Percentiles rank a stretch among this genome's conserved stretches.
Evolutionary conservation across 2,113 vertebrate species (phyloP).

Genomic region (Mastomys natalensis): DNA sequence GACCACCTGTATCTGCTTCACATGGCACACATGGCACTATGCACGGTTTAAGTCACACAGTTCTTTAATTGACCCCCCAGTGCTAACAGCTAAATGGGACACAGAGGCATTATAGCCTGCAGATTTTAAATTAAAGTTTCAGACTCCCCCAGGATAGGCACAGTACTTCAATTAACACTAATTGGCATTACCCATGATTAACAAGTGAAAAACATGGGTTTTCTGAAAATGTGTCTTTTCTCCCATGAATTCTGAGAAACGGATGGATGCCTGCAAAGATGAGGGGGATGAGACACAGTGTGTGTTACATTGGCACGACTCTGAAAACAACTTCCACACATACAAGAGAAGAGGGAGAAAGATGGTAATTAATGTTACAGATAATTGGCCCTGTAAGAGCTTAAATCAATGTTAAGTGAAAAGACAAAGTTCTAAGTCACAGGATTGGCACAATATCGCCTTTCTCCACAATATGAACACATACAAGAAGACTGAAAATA

Average conservation of each 20-base stretch:
- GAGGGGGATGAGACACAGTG: not conserved
- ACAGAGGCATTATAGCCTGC: not conserved
- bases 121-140: constrained; percentile 73
- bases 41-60: not conserved
- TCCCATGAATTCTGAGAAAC: constrained; percentile 20
- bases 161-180: constrained; percentile 55
- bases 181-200: constrained; percentile 51
- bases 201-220: constrained; percentile 46
- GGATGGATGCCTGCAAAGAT: not conserved
- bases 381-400: not conserved
- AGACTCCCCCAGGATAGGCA: constrained; percentile 35
- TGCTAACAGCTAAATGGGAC: constrained; percentile 42
- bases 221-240: constrained; percentile 47
- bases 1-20: not conserved
- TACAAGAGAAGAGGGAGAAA: not conserved
- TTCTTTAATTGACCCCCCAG: constrained; percentile 48
- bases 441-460: not conserved
- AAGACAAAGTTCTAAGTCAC: not conserved
- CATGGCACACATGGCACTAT: accelerated
- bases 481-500: not conserved
- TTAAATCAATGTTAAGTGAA: not conserved
- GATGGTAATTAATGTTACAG: not conserved
- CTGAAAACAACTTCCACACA: not conserved
- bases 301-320: not conserved
- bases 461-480: not conserved